Conservation (phyloP, 2,113 vertebrate genomes). For the Misgurnus mizolepis region DNA sequence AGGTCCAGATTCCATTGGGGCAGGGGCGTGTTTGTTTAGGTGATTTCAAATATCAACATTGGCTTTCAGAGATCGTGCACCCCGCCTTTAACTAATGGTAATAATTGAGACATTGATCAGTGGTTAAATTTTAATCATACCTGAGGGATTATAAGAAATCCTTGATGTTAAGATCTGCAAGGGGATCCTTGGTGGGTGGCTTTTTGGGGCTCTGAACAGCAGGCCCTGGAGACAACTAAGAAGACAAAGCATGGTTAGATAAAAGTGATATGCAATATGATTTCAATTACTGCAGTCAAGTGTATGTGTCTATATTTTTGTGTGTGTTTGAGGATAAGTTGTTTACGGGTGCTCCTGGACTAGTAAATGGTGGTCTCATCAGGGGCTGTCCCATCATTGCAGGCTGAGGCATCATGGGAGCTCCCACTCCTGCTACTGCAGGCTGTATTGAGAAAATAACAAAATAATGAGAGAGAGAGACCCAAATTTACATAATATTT, state of each 20-base stretch:
- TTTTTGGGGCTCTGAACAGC: conserved; percentile 96
- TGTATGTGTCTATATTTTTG: conserved; percentile 1
- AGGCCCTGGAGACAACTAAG: conserved; percentile 91
- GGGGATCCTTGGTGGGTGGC: conserved; percentile 93
- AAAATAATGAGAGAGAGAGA: neutral
- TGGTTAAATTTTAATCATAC: conserved; percentile 35
- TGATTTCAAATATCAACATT: too few species aligned
- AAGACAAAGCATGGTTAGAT: conserved; percentile 34
- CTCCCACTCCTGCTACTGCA: conserved; percentile 81
- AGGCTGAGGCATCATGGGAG: conserved; percentile 88
- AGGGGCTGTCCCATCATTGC: conserved; percentile 96
- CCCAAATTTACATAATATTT: neutral
- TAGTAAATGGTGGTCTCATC: conserved; percentile 91
- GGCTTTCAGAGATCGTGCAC: too few species aligned
- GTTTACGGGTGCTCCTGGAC: conserved; percentile 84
- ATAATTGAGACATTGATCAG: neutral
- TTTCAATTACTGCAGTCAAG: neutral
- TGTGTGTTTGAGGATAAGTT: conserved; percentile 27
- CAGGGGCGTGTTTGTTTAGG: too few species aligned
- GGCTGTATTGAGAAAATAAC: conserved; percentile 69
- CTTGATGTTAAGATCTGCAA: conserved; percentile 99
- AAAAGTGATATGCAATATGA: neutral
- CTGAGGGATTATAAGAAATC: conserved; percentile 96
- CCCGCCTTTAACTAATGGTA: too few species aligned
- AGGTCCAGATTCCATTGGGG: too few species aligned